Evolutionary conservation across 2,113 vertebrate genomes (phyloP).

Genomic region (Rhynchopsitta pachyrhyncha): DNA sequence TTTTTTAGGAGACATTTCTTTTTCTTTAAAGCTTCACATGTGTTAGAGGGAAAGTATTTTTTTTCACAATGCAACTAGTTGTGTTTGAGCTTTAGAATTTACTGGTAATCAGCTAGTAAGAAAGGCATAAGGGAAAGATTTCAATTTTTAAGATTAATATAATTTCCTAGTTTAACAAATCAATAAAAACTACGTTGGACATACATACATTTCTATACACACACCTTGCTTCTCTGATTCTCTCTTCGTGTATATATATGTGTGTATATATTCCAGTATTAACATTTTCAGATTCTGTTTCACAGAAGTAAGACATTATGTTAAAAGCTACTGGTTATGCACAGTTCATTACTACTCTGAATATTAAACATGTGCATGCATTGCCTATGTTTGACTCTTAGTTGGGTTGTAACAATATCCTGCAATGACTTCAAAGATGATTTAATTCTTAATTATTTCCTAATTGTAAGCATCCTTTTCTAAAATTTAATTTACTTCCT

Average conservation of each 20-base stretch:
- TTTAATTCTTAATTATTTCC: not conserved
- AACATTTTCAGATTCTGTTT: not conserved
- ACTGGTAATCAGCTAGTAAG: not conserved
- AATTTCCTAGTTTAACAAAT: not conserved
- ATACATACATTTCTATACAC: not conserved
- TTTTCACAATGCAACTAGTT: not conserved
- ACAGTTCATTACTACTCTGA: not conserved
- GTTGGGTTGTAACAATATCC: not conserved
- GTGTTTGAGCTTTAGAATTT: not conserved
- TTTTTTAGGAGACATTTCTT: not conserved
- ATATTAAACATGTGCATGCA: not conserved
- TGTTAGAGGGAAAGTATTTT: not conserved
- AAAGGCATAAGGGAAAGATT: not conserved
- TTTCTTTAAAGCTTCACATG: not conserved
- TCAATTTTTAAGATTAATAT: not conserved
- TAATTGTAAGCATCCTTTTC: not conserved
- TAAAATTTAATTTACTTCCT: not conserved
- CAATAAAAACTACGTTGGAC: not conserved
- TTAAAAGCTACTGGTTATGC: not conserved
- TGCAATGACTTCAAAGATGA: not conserved
- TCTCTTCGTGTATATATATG: not conserved
- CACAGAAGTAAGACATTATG: not conserved
- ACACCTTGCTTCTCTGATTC: not conserved
- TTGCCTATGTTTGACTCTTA: not conserved
- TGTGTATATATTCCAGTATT: not conserved